A percentile compares a stretch with the other conserved stretches of the same genome.
Evolutionary conservation across 1,140 invertebrate species (phyloP).

Genomic region (Eriocheir sinensis): DNA sequence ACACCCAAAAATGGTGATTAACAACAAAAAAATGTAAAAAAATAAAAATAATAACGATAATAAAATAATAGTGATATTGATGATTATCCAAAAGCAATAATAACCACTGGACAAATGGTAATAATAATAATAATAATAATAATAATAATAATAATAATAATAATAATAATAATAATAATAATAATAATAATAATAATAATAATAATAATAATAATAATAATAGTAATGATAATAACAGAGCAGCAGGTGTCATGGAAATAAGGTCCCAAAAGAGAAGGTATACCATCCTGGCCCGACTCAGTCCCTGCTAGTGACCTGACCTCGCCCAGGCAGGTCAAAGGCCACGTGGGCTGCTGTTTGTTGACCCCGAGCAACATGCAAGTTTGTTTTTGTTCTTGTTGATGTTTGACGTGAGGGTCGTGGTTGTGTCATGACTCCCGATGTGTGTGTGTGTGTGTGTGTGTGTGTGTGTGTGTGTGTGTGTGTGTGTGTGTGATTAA

Average conservation of each 20-base stretch:
- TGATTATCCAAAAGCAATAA: neutral
- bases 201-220: neutral
- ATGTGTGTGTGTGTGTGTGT: slow-evolving; percentile 61
- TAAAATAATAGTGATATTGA: slow-evolving; percentile 2
- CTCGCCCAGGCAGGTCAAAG: slow-evolving; percentile 13
- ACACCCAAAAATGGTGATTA: no score
- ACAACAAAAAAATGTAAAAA: neutral
- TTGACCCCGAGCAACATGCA: slow-evolving; percentile 52
- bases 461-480: slow-evolving; percentile 52
- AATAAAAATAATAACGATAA: neutral
- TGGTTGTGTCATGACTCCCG: no score
- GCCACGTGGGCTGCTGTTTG: slow-evolving; percentile 42
- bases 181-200: slow-evolving; percentile 31
- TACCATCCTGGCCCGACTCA: slow-evolving; percentile 33
- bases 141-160: slow-evolving; percentile 19
- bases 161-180: slow-evolving; percentile 44
- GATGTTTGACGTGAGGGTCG: no score
- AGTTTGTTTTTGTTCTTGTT: slow-evolving; percentile 24
- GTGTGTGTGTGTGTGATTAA: slow-evolving; percentile 5
- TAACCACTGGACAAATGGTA: neutral
- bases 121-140: neutral
- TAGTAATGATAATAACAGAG: slow-evolving; percentile 42
- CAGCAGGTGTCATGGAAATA: neutral
- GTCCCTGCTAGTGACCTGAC: slow-evolving; percentile 46
- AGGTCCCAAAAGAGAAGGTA: slow-evolving; percentile 42